Evolutionary conservation across 64 coral and sea anemone species (phyloP).

Genomic region (Actinia tenebrosa): DNA sequence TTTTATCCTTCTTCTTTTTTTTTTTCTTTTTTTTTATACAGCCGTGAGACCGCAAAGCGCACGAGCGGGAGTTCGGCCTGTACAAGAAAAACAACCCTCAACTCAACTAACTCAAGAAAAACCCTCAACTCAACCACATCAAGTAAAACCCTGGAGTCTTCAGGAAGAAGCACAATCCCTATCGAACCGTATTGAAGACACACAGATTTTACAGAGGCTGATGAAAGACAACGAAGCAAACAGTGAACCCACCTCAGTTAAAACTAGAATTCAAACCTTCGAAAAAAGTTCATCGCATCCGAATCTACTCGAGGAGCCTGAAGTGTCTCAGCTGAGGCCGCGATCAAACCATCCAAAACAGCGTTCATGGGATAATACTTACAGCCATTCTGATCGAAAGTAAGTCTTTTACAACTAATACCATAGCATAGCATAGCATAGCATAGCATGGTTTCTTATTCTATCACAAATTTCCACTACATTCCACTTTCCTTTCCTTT

Average conservation of each 20-base stretch:
- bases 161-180: not conserved
- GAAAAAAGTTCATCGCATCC: slow-evolving; percentile 41
- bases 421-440: no score
- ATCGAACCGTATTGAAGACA: slow-evolving; percentile 56
- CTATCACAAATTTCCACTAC: no score
- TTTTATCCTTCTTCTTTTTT: no score
- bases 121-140: not conserved
- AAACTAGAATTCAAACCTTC: slow-evolving; percentile 62
- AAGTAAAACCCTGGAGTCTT: not conserved
- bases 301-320: not conserved
- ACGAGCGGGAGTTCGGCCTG: not conserved
- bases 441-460: no score
- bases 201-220: slow-evolving; percentile 64
- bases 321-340: not conserved
- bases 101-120: not conserved
- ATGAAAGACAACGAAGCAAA: slow-evolving; percentile 44
- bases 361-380: slow-evolving; percentile 8
- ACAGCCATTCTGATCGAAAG: not conserved
- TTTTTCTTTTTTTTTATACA: no score
- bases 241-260: slow-evolving; percentile 35
- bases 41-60: not conserved
- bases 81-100: not conserved
- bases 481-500: not conserved
- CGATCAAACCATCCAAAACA: not conserved
- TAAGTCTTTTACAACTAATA: not conserved